Evolutionary conservation across 1,140 invertebrate species (phyloP), one percentile per base, ranked within the genome.

Genomic region (Eufriesea mexicana): DNA sequence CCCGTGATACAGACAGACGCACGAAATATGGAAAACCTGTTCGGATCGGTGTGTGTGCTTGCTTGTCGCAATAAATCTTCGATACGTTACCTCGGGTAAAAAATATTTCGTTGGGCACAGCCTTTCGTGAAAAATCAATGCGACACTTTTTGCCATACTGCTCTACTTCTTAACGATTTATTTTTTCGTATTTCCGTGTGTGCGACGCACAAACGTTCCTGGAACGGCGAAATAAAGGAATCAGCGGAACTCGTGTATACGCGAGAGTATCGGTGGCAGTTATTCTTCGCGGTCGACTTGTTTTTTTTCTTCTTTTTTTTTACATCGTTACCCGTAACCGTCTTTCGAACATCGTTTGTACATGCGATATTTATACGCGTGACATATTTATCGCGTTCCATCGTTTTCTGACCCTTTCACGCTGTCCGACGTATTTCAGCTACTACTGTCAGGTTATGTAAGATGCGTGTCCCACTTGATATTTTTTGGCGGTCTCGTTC

Each of bases 1-100:
- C 28, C n/a, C 25, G 45, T 5, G 7, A 61, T 9, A 73, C n/a
- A 70, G n/a, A 35, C 51, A 35, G 23, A 72, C 45, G 42, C 45
- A 62, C 45, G 23, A 59, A n/a, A 75, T 42, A 51, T 28, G 49
- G 64, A 54, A 67, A 78, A 70, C 76, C 64, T 78, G 76, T 78
- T 78, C 54, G 42, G 23, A 7, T 8, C 35, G 2, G 42, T 9
- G 42, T 59, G 28, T 4, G 71, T 35, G n/a, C 42, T 35, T 23
- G 54, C 35, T 35, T 18, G 45, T 18, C 28, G 57, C 47, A 10
- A 73, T 79, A 73, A 73, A 80, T 74, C 47, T 28, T 8, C 2
- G 23, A 18, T 47, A 20, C 7, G 76, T 5, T 62, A 23, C 14
- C 9, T 18, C 23, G 18, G 47, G n/a, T 54, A 64, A 54, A 80